phyloP scores from a whole-genome alignment of 2,113 vertebrate genomes.

The Peromyscus californicus region DNA sequence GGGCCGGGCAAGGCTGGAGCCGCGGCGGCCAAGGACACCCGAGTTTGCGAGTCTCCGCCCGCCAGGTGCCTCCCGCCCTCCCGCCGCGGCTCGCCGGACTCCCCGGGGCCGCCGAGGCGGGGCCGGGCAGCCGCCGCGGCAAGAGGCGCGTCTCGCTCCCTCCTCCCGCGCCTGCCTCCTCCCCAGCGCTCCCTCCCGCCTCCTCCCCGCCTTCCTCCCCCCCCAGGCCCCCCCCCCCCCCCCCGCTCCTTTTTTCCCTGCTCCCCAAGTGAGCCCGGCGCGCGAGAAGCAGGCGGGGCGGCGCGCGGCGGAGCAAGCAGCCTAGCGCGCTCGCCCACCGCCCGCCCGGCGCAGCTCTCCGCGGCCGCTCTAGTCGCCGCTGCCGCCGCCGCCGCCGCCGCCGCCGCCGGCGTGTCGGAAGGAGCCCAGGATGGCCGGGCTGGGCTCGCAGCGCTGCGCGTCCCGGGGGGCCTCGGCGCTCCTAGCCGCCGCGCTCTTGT shows the following conservation, averaged over 20 bases:
- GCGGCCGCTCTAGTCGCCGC: conserved; percentile 19
- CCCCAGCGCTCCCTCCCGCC: conserved; percentile 10
- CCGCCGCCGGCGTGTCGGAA: conserved; percentile 65
- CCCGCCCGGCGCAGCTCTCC: conserved; percentile 57
- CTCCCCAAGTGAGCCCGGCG: conserved; percentile 78
- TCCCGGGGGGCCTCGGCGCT: conserved; percentile 76
- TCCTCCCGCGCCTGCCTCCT: conserved; percentile 24
- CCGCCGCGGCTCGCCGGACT: conserved; percentile 76
- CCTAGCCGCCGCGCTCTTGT: conserved; percentile 85
- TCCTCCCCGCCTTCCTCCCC: conserved; percentile 7
- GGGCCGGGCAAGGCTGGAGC: conserved; percentile 85
- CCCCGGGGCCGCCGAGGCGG: conserved; percentile 77
- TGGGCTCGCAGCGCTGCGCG: conserved; percentile 66
- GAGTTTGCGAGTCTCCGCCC: conserved; percentile 86
- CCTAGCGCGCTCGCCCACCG: conserved; percentile 70
- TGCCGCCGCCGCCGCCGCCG: conserved; percentile 43
- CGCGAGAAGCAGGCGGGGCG: conserved; percentile 73
- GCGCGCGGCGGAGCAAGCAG: conserved; percentile 65
- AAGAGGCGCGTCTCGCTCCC: conserved; percentile 75
- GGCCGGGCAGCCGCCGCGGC: conserved; percentile 85
- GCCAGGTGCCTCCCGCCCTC: conserved; percentile 81
- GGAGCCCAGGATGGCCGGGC: conserved; percentile 74
- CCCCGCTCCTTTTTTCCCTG: conserved; percentile 49
- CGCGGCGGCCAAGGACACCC: conserved; percentile 86
- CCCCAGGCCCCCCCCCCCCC: background rate